phyloP scores from a whole-genome alignment of 2,888 invertebrate species.

The Catocala nupta region DNA sequence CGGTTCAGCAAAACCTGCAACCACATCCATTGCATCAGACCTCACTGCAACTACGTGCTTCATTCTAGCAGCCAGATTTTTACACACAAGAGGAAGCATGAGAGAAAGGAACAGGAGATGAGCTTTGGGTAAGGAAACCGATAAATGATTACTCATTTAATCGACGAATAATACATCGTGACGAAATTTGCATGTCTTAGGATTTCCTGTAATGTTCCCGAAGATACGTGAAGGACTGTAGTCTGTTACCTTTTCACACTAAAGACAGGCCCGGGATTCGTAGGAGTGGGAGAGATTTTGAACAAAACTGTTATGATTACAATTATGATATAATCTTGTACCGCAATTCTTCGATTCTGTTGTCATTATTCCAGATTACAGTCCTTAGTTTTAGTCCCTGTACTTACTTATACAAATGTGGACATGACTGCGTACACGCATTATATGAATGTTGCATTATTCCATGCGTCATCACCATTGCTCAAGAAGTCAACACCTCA shows the following conservation, averaged over 20 bases:
- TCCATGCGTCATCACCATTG: slow-evolving; percentile 16
- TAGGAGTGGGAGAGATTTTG: too few relatives aligned
- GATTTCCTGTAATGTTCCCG: too few relatives aligned
- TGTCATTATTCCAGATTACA: neutral
- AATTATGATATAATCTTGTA: too few relatives aligned
- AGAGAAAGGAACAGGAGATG: slow-evolving; percentile 96
- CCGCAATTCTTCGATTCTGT: too few relatives aligned
- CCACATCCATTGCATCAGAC: slow-evolving; percentile 99
- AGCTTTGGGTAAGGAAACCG: slow-evolving; percentile 90
- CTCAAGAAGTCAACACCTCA: slow-evolving; percentile 15
- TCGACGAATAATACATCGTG: too few relatives aligned
- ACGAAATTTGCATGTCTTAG: too few relatives aligned
- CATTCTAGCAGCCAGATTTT: slow-evolving; percentile 98
- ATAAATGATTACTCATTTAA: too few relatives aligned
- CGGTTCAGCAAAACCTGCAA: slow-evolving; percentile 98
- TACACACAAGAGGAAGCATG: slow-evolving; percentile 99
- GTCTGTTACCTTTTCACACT: too few relatives aligned
- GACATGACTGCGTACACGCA: neutral
- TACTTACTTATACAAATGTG: neutral
- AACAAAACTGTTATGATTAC: too few relatives aligned
- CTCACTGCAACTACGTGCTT: slow-evolving; percentile 97
- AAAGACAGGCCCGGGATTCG: too few relatives aligned
- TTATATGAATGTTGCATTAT: slow-evolving; percentile 11
- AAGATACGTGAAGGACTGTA: too few relatives aligned
- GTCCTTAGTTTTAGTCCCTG: too few relatives aligned